Evolutionary conservation across 2,797 vertebrate species (phyloP).

Genomic region (Paratrypauchen microcephalus): DNA sequence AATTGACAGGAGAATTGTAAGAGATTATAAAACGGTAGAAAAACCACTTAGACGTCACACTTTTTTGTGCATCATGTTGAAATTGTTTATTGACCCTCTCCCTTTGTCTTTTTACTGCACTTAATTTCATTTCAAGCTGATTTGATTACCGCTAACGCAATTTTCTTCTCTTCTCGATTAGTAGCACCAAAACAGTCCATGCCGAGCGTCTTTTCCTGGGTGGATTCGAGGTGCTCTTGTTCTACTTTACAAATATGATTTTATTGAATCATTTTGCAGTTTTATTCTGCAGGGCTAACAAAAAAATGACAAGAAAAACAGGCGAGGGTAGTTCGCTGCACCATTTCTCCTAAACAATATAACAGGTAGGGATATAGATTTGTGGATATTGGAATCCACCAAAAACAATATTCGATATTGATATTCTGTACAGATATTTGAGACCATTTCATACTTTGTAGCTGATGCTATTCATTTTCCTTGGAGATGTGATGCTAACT

Average conservation of each 20-base stretch:
- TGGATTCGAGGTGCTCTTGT: neutral
- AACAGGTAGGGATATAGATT: too few species aligned
- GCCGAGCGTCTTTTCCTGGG: neutral
- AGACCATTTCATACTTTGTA: too few species aligned
- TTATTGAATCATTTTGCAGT: too few species aligned
- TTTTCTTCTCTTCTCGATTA: neutral
- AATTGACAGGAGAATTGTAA: neutral
- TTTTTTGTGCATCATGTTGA: neutral
- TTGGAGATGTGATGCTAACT: too few species aligned
- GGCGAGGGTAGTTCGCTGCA: too few species aligned
- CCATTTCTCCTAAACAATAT: too few species aligned
- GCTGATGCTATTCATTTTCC: too few species aligned
- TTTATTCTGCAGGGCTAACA: too few species aligned
- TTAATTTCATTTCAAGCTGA: conserved; percentile 1
- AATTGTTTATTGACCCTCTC: neutral
- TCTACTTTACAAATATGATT: neutral
- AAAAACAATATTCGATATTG: too few species aligned
- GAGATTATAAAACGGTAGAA: neutral
- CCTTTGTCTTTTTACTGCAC: neutral
- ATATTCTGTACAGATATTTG: too few species aligned
- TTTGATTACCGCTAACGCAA: neutral
- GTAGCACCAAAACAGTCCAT: neutral
- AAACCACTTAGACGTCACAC: neutral
- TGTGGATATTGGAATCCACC: too few species aligned
- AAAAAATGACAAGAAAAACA: too few species aligned